These are phyloP conservation scores for Bombus sibiricus DNA, from an alignment of 1,140 invertebrate genomes.

Conservation along the genomic window DNA sequence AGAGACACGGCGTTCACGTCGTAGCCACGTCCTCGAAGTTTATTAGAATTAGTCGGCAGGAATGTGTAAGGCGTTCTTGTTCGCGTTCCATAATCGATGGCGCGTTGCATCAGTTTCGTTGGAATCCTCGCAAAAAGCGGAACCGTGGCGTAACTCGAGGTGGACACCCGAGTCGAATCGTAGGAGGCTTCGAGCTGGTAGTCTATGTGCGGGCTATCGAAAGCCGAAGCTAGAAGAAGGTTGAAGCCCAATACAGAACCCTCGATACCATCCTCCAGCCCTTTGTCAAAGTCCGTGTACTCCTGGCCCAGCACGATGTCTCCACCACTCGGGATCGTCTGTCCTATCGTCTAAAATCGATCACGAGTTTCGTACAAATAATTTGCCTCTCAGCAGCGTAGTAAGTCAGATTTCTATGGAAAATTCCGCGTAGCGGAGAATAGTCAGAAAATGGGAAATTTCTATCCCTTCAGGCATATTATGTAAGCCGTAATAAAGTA, in stretches of 20 bases:
- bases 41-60: background rate
- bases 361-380: background rate
- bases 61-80: background rate
- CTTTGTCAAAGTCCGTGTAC: conserved; percentile 86
- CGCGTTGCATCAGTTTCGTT: background rate
- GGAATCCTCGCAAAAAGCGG: conserved; percentile 6
- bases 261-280: conserved; percentile 86
- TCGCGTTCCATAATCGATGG: background rate
- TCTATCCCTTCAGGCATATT: too few species aligned
- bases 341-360: conserved; percentile 80
- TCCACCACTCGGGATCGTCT: conserved; percentile 84
- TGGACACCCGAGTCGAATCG: background rate
- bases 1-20: background rate
- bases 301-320: conserved; percentile 87
- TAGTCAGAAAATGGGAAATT: too few species aligned
- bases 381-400: too few species aligned
- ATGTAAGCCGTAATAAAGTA: too few species aligned
- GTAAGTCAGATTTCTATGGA: too few species aligned
- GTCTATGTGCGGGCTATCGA: conserved; percentile 60
- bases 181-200: background rate
- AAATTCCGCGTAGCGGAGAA: too few species aligned
- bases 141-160: background rate
- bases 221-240: conserved; percentile 84
- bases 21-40: background rate
- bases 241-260: conserved; percentile 87